Conservation (phyloP, 2,113 vertebrate species). For the Taurulus bubalis region DNA sequence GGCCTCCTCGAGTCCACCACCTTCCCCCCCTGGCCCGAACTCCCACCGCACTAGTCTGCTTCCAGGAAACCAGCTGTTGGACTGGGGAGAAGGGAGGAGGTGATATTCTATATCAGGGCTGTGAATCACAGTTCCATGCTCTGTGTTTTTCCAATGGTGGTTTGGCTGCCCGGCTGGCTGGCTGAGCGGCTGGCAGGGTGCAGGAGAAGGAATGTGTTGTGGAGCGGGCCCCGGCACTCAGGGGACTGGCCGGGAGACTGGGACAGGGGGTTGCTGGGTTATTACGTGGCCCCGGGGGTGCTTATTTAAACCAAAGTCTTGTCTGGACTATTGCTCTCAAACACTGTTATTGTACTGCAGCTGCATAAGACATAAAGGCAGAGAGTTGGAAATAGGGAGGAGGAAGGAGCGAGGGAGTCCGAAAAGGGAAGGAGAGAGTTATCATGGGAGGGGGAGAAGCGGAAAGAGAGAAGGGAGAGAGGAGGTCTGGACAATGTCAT, state of each 20-base stretch:
- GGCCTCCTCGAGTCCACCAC: conserved; percentile 39
- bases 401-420: conserved; percentile 38
- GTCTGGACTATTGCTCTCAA: conserved; percentile 77
- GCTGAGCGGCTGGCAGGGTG: conserved; percentile 56
- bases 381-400: conserved; percentile 52
- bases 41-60: conserved; percentile 68
- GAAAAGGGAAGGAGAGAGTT: conserved; percentile 51
- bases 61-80: conserved; percentile 84
- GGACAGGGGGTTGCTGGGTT: conserved; percentile 68
- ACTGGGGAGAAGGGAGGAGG: conserved; percentile 67
- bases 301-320: conserved; percentile 81
- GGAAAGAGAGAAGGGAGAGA: conserved; percentile 44
- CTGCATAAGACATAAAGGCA: conserved; percentile 74
- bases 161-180: conserved; percentile 70
- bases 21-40: conserved; percentile 37
- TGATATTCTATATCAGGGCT: conserved; percentile 80
- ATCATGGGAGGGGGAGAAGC: conserved; percentile 38
- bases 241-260: conserved; percentile 59
- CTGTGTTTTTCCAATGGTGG: conserved; percentile 79
- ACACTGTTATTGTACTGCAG: conserved; percentile 78
- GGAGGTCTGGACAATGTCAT: conserved; percentile 73
- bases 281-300: conserved; percentile 76
- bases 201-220: conserved; percentile 76
- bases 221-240: conserved; percentile 55
- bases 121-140: conserved; percentile 83